Conservation (phyloP, 2,113 vertebrate genomes). For the Talpa occidentalis region DNA sequence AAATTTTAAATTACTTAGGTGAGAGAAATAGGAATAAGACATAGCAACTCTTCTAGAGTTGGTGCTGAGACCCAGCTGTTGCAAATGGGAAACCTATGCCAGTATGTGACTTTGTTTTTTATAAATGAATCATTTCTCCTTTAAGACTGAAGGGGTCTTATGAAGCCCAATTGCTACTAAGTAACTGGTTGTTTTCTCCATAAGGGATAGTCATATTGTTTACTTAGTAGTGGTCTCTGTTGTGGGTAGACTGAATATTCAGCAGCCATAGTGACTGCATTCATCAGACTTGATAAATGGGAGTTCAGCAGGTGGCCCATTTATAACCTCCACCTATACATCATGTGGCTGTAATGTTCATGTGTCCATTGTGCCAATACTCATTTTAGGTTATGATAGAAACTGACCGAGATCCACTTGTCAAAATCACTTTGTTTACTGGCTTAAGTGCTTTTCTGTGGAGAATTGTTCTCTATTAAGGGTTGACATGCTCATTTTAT, state of each 20-base stretch:
- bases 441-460: neutral
- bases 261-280: neutral
- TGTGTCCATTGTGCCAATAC: neutral
- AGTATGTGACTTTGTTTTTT: neutral
- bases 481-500: neutral
- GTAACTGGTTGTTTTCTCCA: neutral
- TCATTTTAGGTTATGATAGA: neutral
- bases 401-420: neutral
- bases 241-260: neutral
- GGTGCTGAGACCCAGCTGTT: neutral
- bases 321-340: neutral
- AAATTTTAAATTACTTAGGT: no score
- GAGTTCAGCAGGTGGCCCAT: neutral
- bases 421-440: neutral
- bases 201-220: neutral
- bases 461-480: neutral
- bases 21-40: neutral
- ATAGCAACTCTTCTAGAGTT: neutral
- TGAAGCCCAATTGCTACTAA: neutral
- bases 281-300: neutral
- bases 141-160: neutral
- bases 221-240: neutral
- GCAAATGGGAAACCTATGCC: neutral
- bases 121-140: neutral
- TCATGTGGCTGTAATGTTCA: neutral